Conservation (phyloP, 2,888 invertebrate species). For the Strigamia maritima region DNA sequence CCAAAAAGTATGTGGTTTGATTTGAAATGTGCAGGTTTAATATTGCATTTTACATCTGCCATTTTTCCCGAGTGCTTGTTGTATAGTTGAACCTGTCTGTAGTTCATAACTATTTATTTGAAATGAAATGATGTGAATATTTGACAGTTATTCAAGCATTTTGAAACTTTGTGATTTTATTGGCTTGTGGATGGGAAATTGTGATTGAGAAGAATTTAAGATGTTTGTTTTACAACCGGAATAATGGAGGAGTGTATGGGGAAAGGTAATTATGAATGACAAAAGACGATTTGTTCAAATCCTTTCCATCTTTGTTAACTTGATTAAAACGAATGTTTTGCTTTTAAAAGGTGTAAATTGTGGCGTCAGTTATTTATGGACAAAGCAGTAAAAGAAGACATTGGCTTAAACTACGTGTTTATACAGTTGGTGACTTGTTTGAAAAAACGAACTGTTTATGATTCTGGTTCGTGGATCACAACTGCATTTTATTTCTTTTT, state of each 20-base stretch:
- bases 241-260: background rate
- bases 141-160: background rate
- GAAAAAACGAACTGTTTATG: background rate
- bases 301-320: background rate
- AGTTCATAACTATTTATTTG: background rate
- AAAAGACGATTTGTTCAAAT: background rate
- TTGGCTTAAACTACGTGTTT: slow-evolving; percentile 12
- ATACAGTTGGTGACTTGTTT: slow-evolving; percentile 9
- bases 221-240: background rate
- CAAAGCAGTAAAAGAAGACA: slow-evolving; percentile 10
- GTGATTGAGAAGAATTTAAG: background rate
- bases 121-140: background rate
- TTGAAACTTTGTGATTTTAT: too few relatives aligned
- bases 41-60: background rate
- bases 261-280: background rate
- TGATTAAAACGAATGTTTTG: background rate
- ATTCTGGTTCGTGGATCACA: background rate
- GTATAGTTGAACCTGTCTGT: background rate
- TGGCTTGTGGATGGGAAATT: background rate
- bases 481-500: background rate
- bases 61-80: background rate
- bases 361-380: background rate
- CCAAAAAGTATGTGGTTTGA: background rate
- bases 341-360: background rate
- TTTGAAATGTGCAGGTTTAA: background rate